A percentile compares a stretch with the other conserved stretches of the same genome.
Evolutionary conservation across 1,140 invertebrate species (phyloP).

Genomic region (Lepidotrigona ventralis): DNA sequence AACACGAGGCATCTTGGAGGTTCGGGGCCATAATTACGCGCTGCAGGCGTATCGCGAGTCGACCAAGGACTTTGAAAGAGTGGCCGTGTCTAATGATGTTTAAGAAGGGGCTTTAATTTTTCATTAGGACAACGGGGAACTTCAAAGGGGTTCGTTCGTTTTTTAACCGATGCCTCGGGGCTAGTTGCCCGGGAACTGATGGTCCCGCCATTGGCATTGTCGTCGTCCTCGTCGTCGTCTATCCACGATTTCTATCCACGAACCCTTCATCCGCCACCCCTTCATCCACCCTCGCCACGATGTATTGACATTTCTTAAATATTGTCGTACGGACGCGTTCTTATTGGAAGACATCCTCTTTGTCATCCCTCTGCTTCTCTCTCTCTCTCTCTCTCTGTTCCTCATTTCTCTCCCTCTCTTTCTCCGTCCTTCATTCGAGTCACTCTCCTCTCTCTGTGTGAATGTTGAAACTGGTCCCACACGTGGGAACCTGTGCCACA

Average conservation of each 20-base stretch:
- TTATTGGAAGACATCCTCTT: constrained; percentile 51
- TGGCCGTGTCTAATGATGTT: constrained; percentile 79
- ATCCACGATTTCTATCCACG: constrained; percentile 57
- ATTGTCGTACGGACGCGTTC: constrained; percentile 62
- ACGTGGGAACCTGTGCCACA: constrained; percentile 65
- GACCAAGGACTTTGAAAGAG: constrained; percentile 67
- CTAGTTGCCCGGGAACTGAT: constrained; percentile 62
- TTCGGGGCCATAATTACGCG: constrained; percentile 51
- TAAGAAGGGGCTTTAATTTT: constrained; percentile 80
- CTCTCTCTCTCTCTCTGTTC: neutral
- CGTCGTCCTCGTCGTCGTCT: constrained; percentile 52
- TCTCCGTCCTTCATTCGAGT: neutral
- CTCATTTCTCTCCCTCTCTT: no score
- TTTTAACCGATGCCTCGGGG: constrained; percentile 75
- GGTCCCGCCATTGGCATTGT: constrained; percentile 34
- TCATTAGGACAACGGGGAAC: constrained; percentile 77
- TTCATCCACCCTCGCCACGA: constrained; percentile 37
- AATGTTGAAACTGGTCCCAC: constrained; percentile 41
- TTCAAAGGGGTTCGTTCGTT: constrained; percentile 78
- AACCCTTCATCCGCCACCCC: constrained; percentile 57
- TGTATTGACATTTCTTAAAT: constrained; percentile 79
- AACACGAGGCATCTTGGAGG: constrained; percentile 19
- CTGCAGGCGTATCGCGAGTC: constrained; percentile 51
- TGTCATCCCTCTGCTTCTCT: neutral
- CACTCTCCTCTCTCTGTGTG: neutral